phyloP scores from a whole-genome alignment of 2,888 invertebrate species.

The Myopa tessellatipennis region DNA sequence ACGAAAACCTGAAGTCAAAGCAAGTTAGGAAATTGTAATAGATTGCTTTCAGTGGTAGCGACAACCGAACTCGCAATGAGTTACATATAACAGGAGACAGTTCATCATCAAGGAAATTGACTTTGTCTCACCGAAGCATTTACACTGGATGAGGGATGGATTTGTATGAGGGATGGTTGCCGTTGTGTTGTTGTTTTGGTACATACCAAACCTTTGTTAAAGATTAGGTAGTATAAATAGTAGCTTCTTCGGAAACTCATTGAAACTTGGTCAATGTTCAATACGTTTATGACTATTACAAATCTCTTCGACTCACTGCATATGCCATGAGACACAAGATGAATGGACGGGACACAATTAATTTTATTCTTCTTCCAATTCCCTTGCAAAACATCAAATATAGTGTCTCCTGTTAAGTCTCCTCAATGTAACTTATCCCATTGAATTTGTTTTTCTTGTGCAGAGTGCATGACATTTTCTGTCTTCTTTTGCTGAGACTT shows the following conservation, averaged over 20 bases:
- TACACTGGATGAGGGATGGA: too few species aligned
- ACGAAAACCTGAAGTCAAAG: not conserved
- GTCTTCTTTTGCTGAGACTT: conserved; percentile 17
- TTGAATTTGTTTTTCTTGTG: too few species aligned
- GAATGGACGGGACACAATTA: too few species aligned
- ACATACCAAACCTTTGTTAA: not conserved
- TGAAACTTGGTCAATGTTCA: too few species aligned
- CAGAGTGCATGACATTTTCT: conserved; percentile 6
- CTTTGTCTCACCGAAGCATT: not conserved
- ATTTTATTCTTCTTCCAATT: too few species aligned
- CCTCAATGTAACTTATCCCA: too few species aligned
- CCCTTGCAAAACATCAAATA: too few species aligned
- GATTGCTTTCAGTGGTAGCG: not conserved
- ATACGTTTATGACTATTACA: too few species aligned
- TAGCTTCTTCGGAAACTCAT: not conserved
- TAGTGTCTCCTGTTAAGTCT: not conserved
- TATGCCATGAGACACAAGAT: too few species aligned
- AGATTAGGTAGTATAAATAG: not conserved
- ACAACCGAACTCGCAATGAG: not conserved
- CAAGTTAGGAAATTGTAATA: not conserved
- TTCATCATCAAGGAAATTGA: too few species aligned
- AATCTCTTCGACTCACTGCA: too few species aligned
- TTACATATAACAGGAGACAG: not conserved
- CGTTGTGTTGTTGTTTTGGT: not conserved
- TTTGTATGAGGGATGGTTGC: not conserved